phyloP scores from a whole-genome alignment of 1,140 invertebrate species.

The Magallana angulata region DNA sequence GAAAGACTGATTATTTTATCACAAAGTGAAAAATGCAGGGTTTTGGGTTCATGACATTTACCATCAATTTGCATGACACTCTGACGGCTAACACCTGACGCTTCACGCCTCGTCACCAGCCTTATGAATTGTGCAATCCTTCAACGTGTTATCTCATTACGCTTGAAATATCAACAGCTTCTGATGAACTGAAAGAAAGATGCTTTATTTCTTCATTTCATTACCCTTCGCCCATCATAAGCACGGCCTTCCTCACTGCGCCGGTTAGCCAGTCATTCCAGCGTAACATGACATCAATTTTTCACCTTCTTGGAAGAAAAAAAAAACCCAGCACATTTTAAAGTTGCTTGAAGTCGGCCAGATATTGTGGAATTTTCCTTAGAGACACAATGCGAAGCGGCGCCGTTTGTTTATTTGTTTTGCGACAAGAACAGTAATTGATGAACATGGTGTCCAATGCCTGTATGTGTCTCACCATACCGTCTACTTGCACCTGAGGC shows the following conservation, averaged over 20 bases:
- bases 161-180: slow-evolving; percentile 36
- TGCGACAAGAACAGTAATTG: neutral
- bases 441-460: neutral
- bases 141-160: slow-evolving; percentile 41
- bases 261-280: slow-evolving; percentile 1
- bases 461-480: neutral
- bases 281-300: neutral
- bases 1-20: slow-evolving; percentile 20
- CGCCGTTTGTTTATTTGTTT: slow-evolving; percentile 4
- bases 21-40: slow-evolving; percentile 42
- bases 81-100: slow-evolving; percentile 53
- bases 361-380: neutral
- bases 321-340: neutral
- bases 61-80: slow-evolving; percentile 53
- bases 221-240: slow-evolving; percentile 23
- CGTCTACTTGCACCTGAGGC: neutral
- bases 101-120: slow-evolving; percentile 45
- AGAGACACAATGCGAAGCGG: neutral
- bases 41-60: slow-evolving; percentile 53
- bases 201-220: slow-evolving; percentile 14
- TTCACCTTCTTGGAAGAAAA: neutral
- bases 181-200: slow-evolving; percentile 10
- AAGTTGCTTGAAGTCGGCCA: neutral
- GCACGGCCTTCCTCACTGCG: neutral
- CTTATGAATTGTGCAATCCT: slow-evolving; percentile 50